Conservation (phyloP, 2,113 vertebrate species). For the Aphyosemion australe region DNA sequence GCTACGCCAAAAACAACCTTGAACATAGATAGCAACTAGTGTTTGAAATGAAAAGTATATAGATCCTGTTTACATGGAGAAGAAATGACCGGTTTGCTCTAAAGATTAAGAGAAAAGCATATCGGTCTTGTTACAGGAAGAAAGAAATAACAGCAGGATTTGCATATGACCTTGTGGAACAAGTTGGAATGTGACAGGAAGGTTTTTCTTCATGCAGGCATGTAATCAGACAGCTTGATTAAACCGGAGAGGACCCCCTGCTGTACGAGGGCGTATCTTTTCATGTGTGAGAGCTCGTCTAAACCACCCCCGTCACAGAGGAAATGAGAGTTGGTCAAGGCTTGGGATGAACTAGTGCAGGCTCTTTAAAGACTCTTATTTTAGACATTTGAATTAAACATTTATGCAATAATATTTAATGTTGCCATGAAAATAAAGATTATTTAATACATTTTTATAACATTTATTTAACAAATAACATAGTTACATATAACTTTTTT, state of each 20-base stretch:
- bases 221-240: conserved; percentile 63
- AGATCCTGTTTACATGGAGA: conserved; percentile 3
- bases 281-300: neutral
- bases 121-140: conserved; percentile 30
- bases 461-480: no score
- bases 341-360: conserved; percentile 14
- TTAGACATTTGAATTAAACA: no score
- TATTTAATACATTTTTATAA: no score
- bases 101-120: conserved; percentile 10
- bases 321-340: conserved; percentile 48
- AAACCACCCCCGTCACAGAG: neutral
- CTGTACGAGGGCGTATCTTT: conserved; percentile 34
- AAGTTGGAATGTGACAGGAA: conserved; percentile 38
- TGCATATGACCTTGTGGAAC: conserved; percentile 68
- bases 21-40: conserved; percentile 3
- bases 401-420: no score
- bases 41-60: conserved; percentile 38
- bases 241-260: conserved; percentile 44
- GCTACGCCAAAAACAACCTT: conserved; percentile 36
- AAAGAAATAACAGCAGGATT: conserved; percentile 52
- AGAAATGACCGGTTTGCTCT: neutral
- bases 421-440: no score
- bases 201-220: conserved; percentile 25
- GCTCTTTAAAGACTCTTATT: no score
- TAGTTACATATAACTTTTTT: no score